Evolutionary conservation across 2,113 vertebrate species (phyloP).

Genomic region (Regulus satrapa): DNA sequence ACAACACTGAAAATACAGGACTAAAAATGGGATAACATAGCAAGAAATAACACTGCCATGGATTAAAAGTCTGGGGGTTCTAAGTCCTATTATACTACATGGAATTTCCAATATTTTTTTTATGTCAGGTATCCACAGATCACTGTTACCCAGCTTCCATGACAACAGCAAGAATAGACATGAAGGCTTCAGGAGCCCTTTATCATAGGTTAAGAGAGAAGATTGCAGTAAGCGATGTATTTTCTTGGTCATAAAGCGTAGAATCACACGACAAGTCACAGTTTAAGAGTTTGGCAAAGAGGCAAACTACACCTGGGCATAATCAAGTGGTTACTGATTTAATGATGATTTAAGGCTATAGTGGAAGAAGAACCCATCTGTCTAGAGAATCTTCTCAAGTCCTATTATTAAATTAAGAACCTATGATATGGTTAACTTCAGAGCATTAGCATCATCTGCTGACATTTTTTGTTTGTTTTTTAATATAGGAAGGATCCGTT

Average conservation of each 20-base stretch:
- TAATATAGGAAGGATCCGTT: accelerated
- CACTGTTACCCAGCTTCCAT: not conserved
- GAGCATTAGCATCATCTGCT: not conserved
- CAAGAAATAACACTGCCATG: not conserved
- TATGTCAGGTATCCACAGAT: not conserved
- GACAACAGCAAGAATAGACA: not conserved
- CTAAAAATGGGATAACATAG: not conserved
- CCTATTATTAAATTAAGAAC: not conserved
- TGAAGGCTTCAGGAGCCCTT: not conserved
- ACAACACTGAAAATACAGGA: not conserved
- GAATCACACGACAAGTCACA: not conserved
- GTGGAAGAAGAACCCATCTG: not conserved
- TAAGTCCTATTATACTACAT: not conserved
- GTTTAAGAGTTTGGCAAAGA: not conserved
- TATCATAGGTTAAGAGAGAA: not conserved
- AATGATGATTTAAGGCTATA: not conserved
- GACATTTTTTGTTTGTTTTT: not conserved
- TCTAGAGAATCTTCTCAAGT: not conserved
- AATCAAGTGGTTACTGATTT: not conserved
- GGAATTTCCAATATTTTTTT: not conserved
- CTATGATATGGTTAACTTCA: not conserved
- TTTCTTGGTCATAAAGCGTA: not conserved
- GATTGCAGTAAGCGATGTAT: not conserved
- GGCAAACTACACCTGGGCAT: not conserved
- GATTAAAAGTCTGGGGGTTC: not conserved